Evolutionary conservation across 2,888 invertebrate genomes (phyloP).

Genomic region (Pachymerium ferrugineum): DNA sequence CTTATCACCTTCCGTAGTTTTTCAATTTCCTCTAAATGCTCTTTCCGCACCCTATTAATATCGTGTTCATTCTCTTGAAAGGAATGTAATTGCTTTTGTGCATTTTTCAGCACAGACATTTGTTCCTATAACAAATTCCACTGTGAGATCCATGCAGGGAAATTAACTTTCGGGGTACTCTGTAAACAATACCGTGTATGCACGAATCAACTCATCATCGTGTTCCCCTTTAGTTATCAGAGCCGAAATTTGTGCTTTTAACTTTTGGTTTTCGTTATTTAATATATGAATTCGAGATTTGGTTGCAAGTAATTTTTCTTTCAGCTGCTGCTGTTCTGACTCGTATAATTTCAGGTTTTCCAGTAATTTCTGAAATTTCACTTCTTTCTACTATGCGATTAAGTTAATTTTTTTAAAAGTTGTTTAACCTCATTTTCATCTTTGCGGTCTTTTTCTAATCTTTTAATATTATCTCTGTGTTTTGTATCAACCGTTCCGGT

Average conservation of each 20-base stretch:
- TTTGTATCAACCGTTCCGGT: neutral
- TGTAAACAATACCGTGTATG: constrained; percentile 2
- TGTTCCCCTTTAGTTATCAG: constrained; percentile 59
- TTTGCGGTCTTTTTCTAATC: constrained; percentile 5
- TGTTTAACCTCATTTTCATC: neutral
- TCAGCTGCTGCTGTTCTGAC: neutral
- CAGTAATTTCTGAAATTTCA: neutral
- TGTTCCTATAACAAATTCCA: neutral
- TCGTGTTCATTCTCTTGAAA: neutral
- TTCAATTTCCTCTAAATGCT: neutral
- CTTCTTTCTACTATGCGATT: neutral
- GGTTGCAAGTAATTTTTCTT: constrained; percentile 37
- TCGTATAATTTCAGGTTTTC: neutral
- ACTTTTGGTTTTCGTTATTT: constrained; percentile 58
- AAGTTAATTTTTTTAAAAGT: neutral
- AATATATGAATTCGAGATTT: constrained; percentile 64
- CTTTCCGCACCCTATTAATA: neutral
- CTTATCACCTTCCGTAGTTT: neutral
- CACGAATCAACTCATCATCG: constrained; percentile 52
- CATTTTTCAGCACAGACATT: neutral
- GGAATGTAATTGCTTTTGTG: neutral
- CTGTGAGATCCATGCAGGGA: neutral
- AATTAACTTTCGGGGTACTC: no score
- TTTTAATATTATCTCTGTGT: constrained; percentile 16
- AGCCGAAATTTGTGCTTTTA: constrained; percentile 58